These are phyloP conservation scores for Threskiornis aethiopicus DNA, from an alignment of 2,797 vertebrate genomes.

Conservation along the genomic window DNA sequence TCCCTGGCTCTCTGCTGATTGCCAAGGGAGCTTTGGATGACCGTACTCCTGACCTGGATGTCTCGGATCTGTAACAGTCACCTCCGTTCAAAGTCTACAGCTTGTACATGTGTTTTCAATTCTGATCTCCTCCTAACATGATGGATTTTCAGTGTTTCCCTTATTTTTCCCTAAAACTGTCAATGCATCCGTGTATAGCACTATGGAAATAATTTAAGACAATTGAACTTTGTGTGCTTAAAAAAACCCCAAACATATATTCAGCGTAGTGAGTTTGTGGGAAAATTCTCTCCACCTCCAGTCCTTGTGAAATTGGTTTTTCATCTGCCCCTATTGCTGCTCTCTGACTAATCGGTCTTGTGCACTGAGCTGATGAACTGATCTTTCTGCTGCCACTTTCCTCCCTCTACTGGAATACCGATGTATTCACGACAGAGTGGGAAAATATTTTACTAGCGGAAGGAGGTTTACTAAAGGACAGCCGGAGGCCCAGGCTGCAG, in stretches of 20 bases:
- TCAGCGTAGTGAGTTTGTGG: background rate
- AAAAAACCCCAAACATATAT: background rate
- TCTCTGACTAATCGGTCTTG: conserved; percentile 28
- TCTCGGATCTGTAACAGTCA: background rate
- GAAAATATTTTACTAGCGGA: conserved; percentile 10
- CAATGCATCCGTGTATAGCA: background rate
- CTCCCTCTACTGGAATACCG: conserved; percentile 61
- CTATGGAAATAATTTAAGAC: background rate
- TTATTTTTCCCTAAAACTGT: background rate
- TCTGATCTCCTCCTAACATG: background rate
- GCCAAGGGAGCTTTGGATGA: background rate
- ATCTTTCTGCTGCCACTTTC: conserved; percentile 49
- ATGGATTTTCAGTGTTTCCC: background rate
- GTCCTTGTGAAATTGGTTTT: conserved; percentile 33
- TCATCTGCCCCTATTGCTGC: conserved; percentile 13
- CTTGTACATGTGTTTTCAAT: background rate
- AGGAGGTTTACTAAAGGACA: conserved; percentile 3
- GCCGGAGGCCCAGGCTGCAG: background rate
- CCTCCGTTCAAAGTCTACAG: background rate
- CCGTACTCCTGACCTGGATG: background rate
- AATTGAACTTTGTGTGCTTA: background rate
- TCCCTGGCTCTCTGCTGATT: background rate
- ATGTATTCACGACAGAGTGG: background rate
- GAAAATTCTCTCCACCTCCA: background rate
- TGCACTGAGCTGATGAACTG: conserved; percentile 42